These are phyloP conservation scores for Coregonus suidteri DNA, from an alignment of 2,797 vertebrate genomes.

Conservation along the genomic window DNA sequence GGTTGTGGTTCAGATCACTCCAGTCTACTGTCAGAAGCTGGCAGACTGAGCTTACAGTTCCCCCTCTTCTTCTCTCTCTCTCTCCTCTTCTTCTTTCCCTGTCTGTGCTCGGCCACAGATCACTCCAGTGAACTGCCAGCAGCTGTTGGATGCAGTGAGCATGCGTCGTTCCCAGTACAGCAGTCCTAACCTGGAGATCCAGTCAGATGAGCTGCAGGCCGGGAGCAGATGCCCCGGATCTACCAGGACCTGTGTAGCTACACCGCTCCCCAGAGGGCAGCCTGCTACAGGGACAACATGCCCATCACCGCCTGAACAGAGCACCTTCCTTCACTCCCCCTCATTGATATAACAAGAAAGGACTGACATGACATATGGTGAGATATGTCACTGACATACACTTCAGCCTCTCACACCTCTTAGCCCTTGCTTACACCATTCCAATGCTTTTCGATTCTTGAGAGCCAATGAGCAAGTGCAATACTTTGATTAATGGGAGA, in stretches of 20 bases:
- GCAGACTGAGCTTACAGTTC: too few species aligned
- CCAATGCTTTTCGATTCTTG: not conserved
- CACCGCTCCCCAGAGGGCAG: constrained; percentile 67
- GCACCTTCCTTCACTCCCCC: not conserved
- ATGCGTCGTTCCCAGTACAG: constrained; percentile 75
- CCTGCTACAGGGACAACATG: constrained; percentile 82
- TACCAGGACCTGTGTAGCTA: constrained; percentile 89
- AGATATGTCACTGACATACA: not conserved
- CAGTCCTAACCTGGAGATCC: constrained; percentile 69
- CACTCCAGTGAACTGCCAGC: constrained; percentile 77
- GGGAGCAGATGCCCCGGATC: constrained; percentile 89
- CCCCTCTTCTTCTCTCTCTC: too few species aligned
- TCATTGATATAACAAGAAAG: constrained; percentile 7
- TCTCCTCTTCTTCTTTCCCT: not conserved
- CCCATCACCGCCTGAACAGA: constrained; percentile 78
- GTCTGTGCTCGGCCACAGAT: constrained; percentile 61
- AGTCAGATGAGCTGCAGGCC: constrained; percentile 72
- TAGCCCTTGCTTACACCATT: not conserved
- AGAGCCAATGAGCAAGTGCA: not conserved
- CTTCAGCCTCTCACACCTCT: not conserved
- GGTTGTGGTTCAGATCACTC: constrained; percentile 1
- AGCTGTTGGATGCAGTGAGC: constrained; percentile 83
- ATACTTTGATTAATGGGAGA: not conserved
- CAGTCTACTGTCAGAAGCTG: constrained; percentile 80
- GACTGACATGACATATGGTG: constrained; percentile 14